Percentiles rank a stretch among this genome's conserved stretches.
Conservation (phyloP, 2,113 vertebrate genomes). For the Eurypyga helias region DNA sequence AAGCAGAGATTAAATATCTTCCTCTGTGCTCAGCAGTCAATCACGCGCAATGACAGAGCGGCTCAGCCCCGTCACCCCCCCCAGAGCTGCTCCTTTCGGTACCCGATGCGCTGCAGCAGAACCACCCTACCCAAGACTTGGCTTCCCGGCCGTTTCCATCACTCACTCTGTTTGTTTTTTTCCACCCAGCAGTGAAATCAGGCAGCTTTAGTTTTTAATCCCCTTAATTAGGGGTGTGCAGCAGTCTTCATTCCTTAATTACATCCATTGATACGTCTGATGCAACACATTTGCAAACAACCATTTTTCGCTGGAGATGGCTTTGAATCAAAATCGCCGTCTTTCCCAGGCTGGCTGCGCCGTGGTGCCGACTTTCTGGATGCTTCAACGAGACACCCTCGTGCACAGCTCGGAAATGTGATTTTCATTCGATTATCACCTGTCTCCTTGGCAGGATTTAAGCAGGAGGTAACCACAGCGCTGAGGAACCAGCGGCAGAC, state of each 20-base stretch:
- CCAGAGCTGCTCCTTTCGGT: background rate
- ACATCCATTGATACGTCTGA: slow-evolving; percentile 44
- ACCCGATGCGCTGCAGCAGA: background rate
- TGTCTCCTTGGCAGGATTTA: background rate
- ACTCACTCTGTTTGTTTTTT: background rate
- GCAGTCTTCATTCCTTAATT: slow-evolving; percentile 58
- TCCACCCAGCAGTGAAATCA: slow-evolving; percentile 23
- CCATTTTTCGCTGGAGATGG: slow-evolving; percentile 18
- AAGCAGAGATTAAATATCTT: background rate
- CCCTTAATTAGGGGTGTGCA: slow-evolving; percentile 49
- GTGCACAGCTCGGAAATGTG: background rate
- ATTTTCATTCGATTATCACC: background rate
- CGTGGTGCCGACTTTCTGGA: background rate
- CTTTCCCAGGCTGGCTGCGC: background rate
- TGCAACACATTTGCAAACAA: slow-evolving; percentile 52
- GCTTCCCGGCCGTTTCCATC: background rate
- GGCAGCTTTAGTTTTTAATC: slow-evolving; percentile 48
- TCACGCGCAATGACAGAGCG: background rate
- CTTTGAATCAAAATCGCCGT: background rate
- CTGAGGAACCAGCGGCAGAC: background rate
- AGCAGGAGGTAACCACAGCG: background rate
- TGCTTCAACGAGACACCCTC: background rate
- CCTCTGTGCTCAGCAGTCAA: background rate
- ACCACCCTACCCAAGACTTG: background rate
- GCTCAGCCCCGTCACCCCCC: background rate